Conservation (phyloP, 2,888 invertebrate species). For the Smittia aterrima region DNA sequence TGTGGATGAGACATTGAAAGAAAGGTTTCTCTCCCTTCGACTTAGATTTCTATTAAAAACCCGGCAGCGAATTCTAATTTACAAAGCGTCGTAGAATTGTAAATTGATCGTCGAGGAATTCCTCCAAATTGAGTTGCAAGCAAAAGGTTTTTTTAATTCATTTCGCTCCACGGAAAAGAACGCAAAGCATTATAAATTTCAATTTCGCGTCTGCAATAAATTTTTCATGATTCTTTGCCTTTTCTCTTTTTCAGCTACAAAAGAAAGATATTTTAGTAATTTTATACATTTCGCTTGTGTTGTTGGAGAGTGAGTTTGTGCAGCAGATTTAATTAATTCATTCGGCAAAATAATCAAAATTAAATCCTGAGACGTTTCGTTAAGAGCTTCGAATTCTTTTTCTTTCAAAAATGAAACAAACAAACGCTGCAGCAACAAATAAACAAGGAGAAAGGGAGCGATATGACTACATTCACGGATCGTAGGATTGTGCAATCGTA, state of each 20-base stretch:
- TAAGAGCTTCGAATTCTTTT: no score
- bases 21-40: no score
- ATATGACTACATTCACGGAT: neutral
- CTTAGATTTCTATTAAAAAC: neutral
- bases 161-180: neutral
- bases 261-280: slow-evolving; percentile 29
- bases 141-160: neutral
- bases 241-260: slow-evolving; percentile 4
- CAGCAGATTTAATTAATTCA: slow-evolving; percentile 32
- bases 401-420: no score
- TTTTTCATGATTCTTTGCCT: slow-evolving; percentile 14
- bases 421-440: no score
- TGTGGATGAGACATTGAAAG: no score
- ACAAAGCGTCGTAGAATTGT: slow-evolving; percentile 1
- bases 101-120: slow-evolving; percentile 29
- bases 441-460: no score
- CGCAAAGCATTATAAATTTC: neutral
- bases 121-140: slow-evolving; percentile 12
- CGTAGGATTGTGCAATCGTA: neutral
- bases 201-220: slow-evolving; percentile 25
- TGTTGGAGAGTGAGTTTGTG: neutral
- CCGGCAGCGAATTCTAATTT: slow-evolving; percentile 20
- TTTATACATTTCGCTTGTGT: slow-evolving; percentile 19
- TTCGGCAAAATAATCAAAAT: slow-evolving; percentile 15
- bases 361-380: neutral